These are phyloP conservation scores for Halcyon leucocephala DNA, from an alignment of 2,797 vertebrate species.

Conservation along the genomic window DNA sequence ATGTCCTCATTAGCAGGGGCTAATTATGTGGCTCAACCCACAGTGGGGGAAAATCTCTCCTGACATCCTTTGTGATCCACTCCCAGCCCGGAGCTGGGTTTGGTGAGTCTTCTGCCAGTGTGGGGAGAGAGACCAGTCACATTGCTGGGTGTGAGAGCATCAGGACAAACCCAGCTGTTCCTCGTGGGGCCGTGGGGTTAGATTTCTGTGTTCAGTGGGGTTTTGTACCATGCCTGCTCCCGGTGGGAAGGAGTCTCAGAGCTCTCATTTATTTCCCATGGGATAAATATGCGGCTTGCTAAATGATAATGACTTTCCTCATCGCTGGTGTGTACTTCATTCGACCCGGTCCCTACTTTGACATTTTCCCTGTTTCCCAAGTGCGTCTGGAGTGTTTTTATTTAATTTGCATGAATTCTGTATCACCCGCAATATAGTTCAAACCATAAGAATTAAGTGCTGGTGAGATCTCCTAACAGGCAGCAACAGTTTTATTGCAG, in stretches of 20 bases:
- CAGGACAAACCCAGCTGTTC: background rate
- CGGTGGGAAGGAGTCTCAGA: accelerated
- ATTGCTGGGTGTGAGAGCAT: background rate
- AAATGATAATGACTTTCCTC: conserved; percentile 1
- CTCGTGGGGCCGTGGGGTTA: accelerated
- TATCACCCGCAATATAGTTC: background rate
- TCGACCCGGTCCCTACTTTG: conserved; percentile 16
- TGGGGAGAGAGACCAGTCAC: background rate
- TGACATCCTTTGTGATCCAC: accelerated
- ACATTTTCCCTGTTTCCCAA: conserved; percentile 31
- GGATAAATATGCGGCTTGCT: conserved; percentile 13
- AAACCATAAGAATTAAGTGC: background rate
- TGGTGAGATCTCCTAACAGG: conserved; percentile 25
- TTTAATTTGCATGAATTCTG: conserved; percentile 34
- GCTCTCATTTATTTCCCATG: background rate
- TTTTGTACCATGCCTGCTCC: background rate
- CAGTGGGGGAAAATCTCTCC: background rate
- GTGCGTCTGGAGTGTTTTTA: conserved; percentile 17
- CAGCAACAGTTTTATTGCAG: conserved; percentile 36
- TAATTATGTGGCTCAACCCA: background rate
- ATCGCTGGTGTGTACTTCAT: background rate
- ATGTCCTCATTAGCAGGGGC: accelerated
- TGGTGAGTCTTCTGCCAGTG: background rate
- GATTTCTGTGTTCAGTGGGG: background rate
- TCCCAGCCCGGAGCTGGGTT: background rate